phyloP scores from a whole-genome alignment of 1,140 invertebrate species.

The Eurosta solidaginis region DNA sequence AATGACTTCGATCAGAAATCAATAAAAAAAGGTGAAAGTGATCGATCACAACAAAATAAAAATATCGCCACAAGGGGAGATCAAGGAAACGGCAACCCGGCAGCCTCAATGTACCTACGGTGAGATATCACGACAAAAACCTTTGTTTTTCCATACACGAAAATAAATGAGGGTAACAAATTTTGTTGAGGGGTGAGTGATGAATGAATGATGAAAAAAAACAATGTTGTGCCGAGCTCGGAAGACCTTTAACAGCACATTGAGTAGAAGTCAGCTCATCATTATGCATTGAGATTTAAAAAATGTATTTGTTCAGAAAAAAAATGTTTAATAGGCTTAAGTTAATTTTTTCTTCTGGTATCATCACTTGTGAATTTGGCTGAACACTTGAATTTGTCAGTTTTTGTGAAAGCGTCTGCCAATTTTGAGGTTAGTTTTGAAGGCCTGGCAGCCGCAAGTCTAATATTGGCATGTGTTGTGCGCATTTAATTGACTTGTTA shows the following conservation, averaged over 20 bases:
- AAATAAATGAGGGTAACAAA: constrained; percentile 3
- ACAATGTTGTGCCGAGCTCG: background rate
- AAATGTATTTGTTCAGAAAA: background rate
- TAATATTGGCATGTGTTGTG: background rate
- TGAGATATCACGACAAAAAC: background rate
- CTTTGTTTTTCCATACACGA: background rate
- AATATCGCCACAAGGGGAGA: background rate
- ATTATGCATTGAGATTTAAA: background rate
- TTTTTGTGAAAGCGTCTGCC: constrained; percentile 3
- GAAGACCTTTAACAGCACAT: background rate
- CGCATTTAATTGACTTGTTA: constrained; percentile 22
- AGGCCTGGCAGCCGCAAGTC: background rate
- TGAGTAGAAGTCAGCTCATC: background rate
- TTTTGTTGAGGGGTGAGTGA: background rate
- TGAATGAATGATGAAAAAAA: background rate
- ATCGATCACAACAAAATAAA: constrained; percentile 1
- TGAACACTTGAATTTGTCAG: constrained; percentile 24
- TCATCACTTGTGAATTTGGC: constrained; percentile 10
- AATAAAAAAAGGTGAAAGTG: constrained; percentile 16
- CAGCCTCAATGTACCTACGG: background rate
- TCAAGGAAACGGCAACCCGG: too few relatives aligned
- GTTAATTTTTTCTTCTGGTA: background rate
- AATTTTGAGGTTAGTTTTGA: constrained; percentile 5
- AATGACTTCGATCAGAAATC: background rate
- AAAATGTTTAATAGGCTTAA: constrained; percentile 26